Evolutionary conservation across 2,888 invertebrate genomes (phyloP), one percentile per base, ranked within the genome.

Genomic region (Conchocele bisecta): DNA sequence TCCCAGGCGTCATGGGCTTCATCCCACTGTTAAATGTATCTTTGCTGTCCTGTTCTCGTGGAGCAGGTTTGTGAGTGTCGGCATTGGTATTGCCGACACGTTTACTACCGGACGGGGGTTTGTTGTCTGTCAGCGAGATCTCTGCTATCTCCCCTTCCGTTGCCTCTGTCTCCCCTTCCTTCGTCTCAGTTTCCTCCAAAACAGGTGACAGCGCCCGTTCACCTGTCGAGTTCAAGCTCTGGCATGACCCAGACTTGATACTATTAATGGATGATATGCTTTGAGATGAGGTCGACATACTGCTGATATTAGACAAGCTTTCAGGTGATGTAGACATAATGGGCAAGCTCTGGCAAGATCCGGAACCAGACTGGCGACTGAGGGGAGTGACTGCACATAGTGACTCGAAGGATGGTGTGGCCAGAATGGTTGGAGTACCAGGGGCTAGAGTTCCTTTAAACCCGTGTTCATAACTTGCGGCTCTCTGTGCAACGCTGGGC

Each of bases 371-470:
- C 41, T 56, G 68, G 24, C 41, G 41, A 48, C 71, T 71, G 11
- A 76, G 44, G 20, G 69, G 69, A 17, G 76, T 76, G 6, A 76
- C 76, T 29, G 57, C 26, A 72, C 72, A 76, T 15, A 76, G 58
- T 4, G 76, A 76, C 28, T 76, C 76, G 69, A 76, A 76, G 7
- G 76, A 76, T 13, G 76, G 69, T 9, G 76, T 72, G 2, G 76
- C 64, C 53, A 69, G 53, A 15, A 76, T 76, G 5, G 37, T 72
- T 26, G 76, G 76, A 31, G 76, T 76, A 28, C 69, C 69, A 24
- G 76, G 76, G 15, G 53, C 33, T 35, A 42, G 46, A 9, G 63
- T 22, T 3, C 65, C 48, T 28, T 56, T 44, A 7, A 72, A 56
- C 15, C 67, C 67, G 29, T 71, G 58, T 42, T 76, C 76, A 42